phyloP scores from a whole-genome alignment of 2,113 vertebrate species.

The Patagioenas fasciata region DNA sequence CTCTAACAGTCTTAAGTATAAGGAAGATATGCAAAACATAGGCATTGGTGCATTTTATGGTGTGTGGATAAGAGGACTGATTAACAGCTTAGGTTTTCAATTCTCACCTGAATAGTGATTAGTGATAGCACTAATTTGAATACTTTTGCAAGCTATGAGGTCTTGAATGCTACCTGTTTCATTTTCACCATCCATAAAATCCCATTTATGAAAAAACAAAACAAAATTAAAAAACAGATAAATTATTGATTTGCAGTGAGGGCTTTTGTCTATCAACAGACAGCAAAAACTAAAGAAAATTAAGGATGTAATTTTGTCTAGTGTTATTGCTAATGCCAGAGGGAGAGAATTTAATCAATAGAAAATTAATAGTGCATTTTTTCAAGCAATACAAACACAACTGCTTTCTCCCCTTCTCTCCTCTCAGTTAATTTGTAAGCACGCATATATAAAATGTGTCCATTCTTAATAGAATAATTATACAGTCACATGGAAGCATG shows the following conservation, averaged over 20 bases:
- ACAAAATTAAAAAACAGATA: background rate
- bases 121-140: background rate
- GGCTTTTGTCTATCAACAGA: background rate
- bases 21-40: background rate
- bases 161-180: background rate
- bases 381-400: background rate
- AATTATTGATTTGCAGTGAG: background rate
- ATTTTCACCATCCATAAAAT: background rate
- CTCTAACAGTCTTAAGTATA: background rate
- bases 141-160: background rate
- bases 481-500: background rate
- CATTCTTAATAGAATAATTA: background rate
- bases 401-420: background rate
- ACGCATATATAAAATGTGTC: background rate
- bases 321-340: background rate
- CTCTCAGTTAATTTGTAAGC: background rate
- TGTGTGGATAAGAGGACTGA: background rate
- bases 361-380: background rate
- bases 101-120: background rate
- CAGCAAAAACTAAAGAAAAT: conserved; percentile 22
- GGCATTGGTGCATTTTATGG: background rate
- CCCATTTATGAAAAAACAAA: background rate
- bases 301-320: background rate
- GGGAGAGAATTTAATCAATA: background rate
- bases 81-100: background rate